Percentiles rank a stretch among this genome's conserved stretches.
Conservation (phyloP, 2,113 vertebrate genomes). For the Alces alces region DNA sequence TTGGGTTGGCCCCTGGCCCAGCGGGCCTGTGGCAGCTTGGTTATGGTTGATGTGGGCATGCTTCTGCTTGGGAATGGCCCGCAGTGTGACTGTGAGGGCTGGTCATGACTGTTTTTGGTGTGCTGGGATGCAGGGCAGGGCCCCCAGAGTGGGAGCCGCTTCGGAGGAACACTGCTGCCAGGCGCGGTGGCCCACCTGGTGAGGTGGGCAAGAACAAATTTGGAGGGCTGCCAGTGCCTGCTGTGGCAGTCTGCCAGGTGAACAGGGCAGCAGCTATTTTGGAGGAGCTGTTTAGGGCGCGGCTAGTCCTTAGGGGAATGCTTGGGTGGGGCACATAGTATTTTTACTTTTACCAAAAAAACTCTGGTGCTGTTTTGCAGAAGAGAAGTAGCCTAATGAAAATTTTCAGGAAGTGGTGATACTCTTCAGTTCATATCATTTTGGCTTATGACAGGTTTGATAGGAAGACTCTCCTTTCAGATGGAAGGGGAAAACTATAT, state of each 20-base stretch:
- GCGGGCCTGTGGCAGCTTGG: not conserved
- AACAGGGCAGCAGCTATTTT: not conserved
- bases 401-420: not conserved
- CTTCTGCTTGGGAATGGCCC: not conserved
- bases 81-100: not conserved
- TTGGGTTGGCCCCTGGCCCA: not conserved
- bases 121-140: not conserved
- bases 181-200: not conserved
- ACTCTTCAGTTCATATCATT: not conserved
- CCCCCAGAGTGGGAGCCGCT: not conserved
- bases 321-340: not conserved
- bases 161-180: not conserved
- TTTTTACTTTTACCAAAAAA: not conserved
- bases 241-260: not conserved
- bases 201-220: not conserved
- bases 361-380: not conserved
- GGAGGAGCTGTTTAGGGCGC: not conserved
- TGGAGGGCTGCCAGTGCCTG: not conserved
- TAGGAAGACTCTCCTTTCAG: not conserved
- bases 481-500: not conserved
- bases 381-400: not conserved
- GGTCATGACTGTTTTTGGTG: not conserved
- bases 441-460: not conserved
- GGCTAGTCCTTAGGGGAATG: not conserved
- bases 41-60: not conserved